phyloP scores from a whole-genome alignment of 2,888 invertebrate species.

The Phasia obesa region DNA sequence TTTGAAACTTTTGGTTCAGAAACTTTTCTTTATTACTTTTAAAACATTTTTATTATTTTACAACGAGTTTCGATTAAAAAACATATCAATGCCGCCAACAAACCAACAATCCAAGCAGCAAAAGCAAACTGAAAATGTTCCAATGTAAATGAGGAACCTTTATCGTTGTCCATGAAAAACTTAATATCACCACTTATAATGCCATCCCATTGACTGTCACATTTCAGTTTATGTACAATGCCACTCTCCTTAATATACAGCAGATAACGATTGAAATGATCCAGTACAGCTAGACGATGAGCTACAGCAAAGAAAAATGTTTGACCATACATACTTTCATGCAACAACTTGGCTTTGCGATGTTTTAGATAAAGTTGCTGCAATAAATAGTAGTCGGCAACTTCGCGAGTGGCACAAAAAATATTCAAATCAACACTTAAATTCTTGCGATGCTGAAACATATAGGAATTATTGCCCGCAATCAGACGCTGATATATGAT shows the following conservation, averaged over 20 bases:
- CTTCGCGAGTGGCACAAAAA: neutral
- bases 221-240: neutral
- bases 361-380: slow-evolving; percentile 37
- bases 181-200: slow-evolving; percentile 25
- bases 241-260: slow-evolving; percentile 35
- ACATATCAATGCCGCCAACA: neutral
- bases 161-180: neutral
- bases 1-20: neutral
- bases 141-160: neutral
- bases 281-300: slow-evolving; percentile 18
- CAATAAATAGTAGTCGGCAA: slow-evolving; percentile 29
- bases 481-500: slow-evolving; percentile 12
- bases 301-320: neutral
- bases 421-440: slow-evolving; percentile 27
- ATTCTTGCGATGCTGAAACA: slow-evolving; percentile 25
- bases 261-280: slow-evolving; percentile 45
- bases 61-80: slow-evolving; percentile 6
- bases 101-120: neutral
- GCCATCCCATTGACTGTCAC: slow-evolving; percentile 43
- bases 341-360: slow-evolving; percentile 10
- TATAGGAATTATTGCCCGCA: slow-evolving; percentile 24
- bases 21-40: neutral
- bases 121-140: slow-evolving; percentile 36
- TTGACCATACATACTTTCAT: neutral
- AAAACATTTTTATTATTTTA: neutral